Percentiles rank a stretch among this genome's conserved stretches.
Evolutionary conservation across 2,888 invertebrate species (phyloP).

Genomic region (Orthosia incerta): DNA sequence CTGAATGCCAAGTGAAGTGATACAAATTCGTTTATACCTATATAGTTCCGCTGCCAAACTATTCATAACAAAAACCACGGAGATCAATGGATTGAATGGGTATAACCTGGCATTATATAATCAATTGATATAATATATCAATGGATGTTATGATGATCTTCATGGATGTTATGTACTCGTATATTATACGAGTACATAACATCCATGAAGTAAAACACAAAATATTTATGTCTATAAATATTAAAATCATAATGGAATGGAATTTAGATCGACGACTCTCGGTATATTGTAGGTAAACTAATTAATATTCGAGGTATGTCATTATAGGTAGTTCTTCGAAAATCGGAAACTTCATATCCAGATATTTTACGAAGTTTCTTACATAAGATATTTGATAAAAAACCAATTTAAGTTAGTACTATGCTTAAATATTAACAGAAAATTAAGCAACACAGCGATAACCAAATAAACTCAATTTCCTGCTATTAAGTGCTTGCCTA

Average conservation of each 20-base stretch:
- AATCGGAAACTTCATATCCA: background rate
- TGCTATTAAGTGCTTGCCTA: constrained; percentile 3
- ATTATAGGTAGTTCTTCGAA: too few species aligned
- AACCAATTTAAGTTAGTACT: constrained; percentile 25
- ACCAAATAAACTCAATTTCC: constrained; percentile 21
- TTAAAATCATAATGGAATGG: background rate
- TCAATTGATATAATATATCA: too few species aligned
- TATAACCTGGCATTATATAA: background rate
- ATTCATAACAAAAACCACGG: constrained; percentile 30
- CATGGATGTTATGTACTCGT: too few species aligned
- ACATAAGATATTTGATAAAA: constrained; percentile 14
- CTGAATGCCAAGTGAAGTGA: constrained; percentile 66
- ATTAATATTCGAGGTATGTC: too few species aligned
- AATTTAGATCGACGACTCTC: background rate
- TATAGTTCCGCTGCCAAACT: constrained; percentile 17
- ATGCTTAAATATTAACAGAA: constrained; percentile 9
- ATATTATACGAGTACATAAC: too few species aligned
- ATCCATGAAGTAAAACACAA: too few species aligned
- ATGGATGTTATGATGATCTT: too few species aligned
- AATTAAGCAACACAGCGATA: constrained; percentile 36
- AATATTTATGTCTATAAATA: too few species aligned
- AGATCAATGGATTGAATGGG: background rate
- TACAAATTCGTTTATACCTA: constrained; percentile 22
- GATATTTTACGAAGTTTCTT: background rate
- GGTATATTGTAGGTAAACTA: too few species aligned